These are phyloP conservation scores for Polypedilum vanderplanki DNA, from an alignment of 1,140 invertebrate genomes.

Conservation along the genomic window DNA sequence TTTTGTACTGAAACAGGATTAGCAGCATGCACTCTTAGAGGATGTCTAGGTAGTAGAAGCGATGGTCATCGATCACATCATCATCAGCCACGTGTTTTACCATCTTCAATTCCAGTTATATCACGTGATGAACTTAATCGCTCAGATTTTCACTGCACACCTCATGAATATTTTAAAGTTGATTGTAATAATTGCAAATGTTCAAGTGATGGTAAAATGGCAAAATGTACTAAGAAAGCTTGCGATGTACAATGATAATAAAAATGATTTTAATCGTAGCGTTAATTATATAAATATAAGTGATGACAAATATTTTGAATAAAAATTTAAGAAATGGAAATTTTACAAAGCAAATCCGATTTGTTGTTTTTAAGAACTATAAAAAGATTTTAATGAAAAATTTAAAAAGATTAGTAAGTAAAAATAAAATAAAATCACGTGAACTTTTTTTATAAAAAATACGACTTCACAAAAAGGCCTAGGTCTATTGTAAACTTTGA, in stretches of 20 bases:
- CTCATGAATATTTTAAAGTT: not conserved
- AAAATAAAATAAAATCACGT: too few relatives aligned
- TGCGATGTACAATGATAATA: not conserved
- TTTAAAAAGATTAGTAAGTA: too few relatives aligned
- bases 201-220: not conserved
- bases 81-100: not conserved
- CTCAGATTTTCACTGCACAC: not conserved
- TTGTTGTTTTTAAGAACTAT: too few relatives aligned
- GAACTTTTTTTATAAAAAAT: too few relatives aligned
- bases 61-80: not conserved
- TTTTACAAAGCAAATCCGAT: too few relatives aligned
- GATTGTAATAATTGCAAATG: slow-evolving; percentile 19
- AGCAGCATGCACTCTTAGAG: not conserved
- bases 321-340: too few relatives aligned
- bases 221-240: not conserved
- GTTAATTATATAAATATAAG: too few relatives aligned
- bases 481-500: too few relatives aligned
- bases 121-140: not conserved
- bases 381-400: too few relatives aligned
- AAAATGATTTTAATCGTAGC: too few relatives aligned
- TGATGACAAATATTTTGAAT: too few relatives aligned
- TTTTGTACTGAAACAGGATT: slow-evolving; percentile 6
- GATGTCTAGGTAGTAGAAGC: not conserved
- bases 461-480: too few relatives aligned
- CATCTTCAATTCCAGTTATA: not conserved